phyloP scores from a whole-genome alignment of 2,797 vertebrate species.

The Mormyrops attenuatus region DNA sequence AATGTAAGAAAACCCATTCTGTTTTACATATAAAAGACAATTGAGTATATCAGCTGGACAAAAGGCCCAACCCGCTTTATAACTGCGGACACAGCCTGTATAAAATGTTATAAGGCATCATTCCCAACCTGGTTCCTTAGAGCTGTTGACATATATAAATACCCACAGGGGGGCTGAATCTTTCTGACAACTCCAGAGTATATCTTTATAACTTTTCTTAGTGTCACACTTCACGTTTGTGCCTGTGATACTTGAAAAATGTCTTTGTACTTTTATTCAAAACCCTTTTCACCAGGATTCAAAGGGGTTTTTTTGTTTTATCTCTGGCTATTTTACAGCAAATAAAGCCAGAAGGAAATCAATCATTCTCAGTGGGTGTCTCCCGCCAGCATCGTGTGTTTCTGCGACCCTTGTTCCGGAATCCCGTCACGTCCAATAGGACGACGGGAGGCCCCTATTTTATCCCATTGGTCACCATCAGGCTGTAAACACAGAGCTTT shows the following conservation, averaged over 20 bases:
- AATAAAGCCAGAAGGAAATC: conserved; percentile 35
- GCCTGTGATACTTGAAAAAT: conserved; percentile 33
- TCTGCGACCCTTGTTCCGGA: conserved; percentile 20
- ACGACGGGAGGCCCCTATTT: conserved; percentile 7
- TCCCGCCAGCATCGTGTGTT: conserved; percentile 25
- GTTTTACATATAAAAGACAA: neutral
- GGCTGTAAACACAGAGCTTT: conserved; percentile 4
- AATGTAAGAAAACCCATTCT: neutral
- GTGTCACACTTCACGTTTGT: neutral
- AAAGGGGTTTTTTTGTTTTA: conserved; percentile 57
- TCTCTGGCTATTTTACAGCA: conserved; percentile 32
- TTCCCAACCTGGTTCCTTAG: neutral
- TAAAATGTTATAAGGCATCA: neutral
- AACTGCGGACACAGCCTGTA: neutral
- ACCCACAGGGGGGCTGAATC: neutral
- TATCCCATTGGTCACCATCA: neutral
- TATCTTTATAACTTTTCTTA: neutral
- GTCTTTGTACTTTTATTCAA: conserved; percentile 68
- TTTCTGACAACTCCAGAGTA: neutral
- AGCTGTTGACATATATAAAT: neutral
- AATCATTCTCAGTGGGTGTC: conserved; percentile 22
- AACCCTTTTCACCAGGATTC: conserved; percentile 64
- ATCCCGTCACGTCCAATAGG: conserved; percentile 20
- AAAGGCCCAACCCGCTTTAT: neutral
- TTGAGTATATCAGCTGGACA: neutral